A percentile compares a stretch with the other conserved stretches of the same genome.
Conservation (phyloP, 2,888 invertebrate species). For the Apeira syringaria region DNA sequence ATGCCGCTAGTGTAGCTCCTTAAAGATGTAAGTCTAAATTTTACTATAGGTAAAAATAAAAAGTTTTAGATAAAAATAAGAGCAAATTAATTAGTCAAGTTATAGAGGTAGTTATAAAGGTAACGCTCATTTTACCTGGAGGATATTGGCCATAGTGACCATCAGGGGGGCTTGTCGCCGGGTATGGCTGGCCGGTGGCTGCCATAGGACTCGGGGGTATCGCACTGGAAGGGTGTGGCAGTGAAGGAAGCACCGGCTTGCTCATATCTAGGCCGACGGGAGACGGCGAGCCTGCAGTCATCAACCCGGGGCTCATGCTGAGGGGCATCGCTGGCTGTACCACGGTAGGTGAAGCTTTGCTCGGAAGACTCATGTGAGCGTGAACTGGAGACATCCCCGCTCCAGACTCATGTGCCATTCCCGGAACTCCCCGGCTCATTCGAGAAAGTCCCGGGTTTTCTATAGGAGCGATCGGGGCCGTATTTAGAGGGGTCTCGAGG, state of each 20-base stretch:
- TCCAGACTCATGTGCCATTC: conserved; percentile 6
- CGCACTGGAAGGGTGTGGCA: conserved; percentile 31
- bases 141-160: conserved; percentile 65
- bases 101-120: too few relatives aligned
- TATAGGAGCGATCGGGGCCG: conserved; percentile 41
- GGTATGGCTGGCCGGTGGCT: conserved; percentile 48
- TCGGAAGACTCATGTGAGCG: conserved; percentile 5
- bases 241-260: conserved; percentile 35
- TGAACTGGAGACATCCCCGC: conserved; percentile 1
- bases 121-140: conserved; percentile 55
- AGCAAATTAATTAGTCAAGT: too few relatives aligned
- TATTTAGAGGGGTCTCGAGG: conserved; percentile 39
- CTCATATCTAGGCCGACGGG: conserved; percentile 38
- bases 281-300: conserved; percentile 46
- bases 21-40: too few relatives aligned
- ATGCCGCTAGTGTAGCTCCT: too few relatives aligned
- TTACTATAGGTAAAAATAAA: too few relatives aligned
- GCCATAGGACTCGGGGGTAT: conserved; percentile 44
- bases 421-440: conserved; percentile 33
- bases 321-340: conserved; percentile 34
- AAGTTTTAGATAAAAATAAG: too few relatives aligned
- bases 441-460: conserved; percentile 34
- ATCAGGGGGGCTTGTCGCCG: conserved; percentile 55
- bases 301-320: conserved; percentile 50
- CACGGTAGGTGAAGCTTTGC: neutral